Evolutionary conservation across 2,797 vertebrate species (phyloP), one percentile per base, ranked within the genome.

Genomic region (Catharus ustulatus): DNA sequence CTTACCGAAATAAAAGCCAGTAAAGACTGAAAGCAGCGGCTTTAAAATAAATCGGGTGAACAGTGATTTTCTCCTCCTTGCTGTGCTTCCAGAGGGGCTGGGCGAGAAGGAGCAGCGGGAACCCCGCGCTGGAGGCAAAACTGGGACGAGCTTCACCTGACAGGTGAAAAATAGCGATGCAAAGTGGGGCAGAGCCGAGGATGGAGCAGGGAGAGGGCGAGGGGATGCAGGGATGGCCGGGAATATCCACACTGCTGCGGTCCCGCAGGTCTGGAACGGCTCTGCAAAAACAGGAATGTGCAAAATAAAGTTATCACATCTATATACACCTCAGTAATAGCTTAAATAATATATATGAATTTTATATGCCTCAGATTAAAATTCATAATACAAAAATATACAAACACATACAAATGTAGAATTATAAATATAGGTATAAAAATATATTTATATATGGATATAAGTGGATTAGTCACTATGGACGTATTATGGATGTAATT

Each of bases 191-290:
- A 63, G 76, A 36, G 73, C 73, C 13, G 19, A 27, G 63, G 34
- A 13, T 52, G 13, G 18, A 58, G 46, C 14, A 20, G 36, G 40
- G 59, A 11, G 27, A 66, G n/a, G 46, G 57, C 3, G 18, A 52
- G 24, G 42, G 67, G 11, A 43, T 5, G 59, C 20, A 6, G 75
- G 32, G 27, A 27, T 7, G 8, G 15, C 16, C 2, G 1, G 62
- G 43, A 36, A 10, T 16, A n/a, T n/a, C 6, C 7, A 3, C 1
- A 0, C 24, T 38, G 64, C 45, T 1, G 7, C 51, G 1, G 0
- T n/a, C 73, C 63, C n/a, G 59, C 24, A 1, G 7, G 1, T 66
- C 42, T 57, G 40, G 46, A 27, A 24, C 15, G 4, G 4, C 26
- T 4, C 38, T 20, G 48, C 51, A 15, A 1, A 14, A 66, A 74